These are phyloP conservation scores for Strigamia transsilvanica DNA, from an alignment of 2,888 invertebrate genomes.

Conservation along the genomic window DNA sequence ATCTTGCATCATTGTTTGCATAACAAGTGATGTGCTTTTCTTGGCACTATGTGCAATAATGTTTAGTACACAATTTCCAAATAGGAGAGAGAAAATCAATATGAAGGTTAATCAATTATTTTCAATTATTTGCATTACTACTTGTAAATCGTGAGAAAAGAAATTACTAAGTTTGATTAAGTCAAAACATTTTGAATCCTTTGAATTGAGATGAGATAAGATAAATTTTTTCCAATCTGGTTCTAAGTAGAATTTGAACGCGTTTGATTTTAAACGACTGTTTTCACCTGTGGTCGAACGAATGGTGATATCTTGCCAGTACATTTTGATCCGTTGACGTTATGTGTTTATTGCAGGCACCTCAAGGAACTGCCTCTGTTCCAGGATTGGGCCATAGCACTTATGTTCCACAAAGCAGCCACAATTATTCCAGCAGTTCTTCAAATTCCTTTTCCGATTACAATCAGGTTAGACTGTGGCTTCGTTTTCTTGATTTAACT, in stretches of 20 bases:
- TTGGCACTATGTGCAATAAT: background rate
- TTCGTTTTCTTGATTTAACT: no score
- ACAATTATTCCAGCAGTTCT: background rate
- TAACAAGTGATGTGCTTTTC: background rate
- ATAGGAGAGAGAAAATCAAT: no score
- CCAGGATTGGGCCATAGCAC: conserved; percentile 9
- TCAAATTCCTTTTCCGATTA: background rate
- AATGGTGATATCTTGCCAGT: conserved; percentile 15
- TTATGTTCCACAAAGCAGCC: conserved; percentile 21
- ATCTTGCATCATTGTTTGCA: background rate
- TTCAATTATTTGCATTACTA: background rate
- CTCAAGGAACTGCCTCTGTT: conserved; percentile 24
- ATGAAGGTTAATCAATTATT: no score
- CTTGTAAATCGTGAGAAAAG: background rate
- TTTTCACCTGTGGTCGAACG: conserved; percentile 34
- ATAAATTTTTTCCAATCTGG: conserved; percentile 1
- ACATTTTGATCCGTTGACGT: conserved; percentile 29
- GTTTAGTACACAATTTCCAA: no score
- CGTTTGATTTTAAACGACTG: background rate
- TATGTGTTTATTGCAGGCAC: conserved; percentile 29
- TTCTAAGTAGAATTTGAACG: conserved; percentile 23
- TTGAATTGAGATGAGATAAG: background rate
- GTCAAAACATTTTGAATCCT: background rate
- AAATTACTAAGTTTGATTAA: background rate
- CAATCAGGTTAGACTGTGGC: background rate